Evolutionary conservation across 2,888 invertebrate genomes (phyloP).

Genomic region (Tenthredo livida): DNA sequence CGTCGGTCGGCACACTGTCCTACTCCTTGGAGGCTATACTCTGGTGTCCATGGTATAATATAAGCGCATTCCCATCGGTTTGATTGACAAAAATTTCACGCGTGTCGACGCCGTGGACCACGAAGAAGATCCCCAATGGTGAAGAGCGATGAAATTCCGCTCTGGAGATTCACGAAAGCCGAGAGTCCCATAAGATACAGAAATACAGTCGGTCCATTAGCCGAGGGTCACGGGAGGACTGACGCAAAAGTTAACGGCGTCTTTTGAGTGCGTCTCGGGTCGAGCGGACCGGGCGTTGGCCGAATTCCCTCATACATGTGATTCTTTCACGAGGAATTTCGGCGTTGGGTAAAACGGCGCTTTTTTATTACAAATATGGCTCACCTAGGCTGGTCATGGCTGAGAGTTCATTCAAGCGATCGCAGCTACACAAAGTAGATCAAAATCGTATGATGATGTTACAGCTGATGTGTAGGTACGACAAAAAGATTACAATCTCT

Average conservation of each 20-base stretch:
- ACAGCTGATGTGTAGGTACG: neutral
- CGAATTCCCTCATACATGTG: constrained; percentile 13
- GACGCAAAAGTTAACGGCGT: constrained; percentile 47
- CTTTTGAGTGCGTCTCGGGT: constrained; percentile 12
- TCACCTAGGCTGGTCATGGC: neutral
- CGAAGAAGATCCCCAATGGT: neutral
- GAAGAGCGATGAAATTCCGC: neutral
- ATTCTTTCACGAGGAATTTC: neutral
- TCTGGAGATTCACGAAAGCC: neutral
- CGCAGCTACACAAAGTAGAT: neutral
- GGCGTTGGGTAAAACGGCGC: neutral
- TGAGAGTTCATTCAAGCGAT: neutral
- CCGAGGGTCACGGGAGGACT: constrained; percentile 38
- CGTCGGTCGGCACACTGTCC: constrained; percentile 77
- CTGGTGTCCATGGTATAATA: neutral
- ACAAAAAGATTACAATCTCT: constrained; percentile 1
- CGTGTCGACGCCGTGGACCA: neutral
- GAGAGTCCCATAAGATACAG: neutral
- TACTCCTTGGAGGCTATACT: constrained; percentile 71
- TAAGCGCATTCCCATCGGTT: constrained; percentile 41
- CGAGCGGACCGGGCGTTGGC: constrained; percentile 1
- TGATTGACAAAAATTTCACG: constrained; percentile 38
- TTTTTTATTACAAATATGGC: neutral
- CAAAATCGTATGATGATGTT: neutral
- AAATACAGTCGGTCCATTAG: constrained; percentile 45